These are phyloP conservation scores for Drosophila paracracens DNA, from an alignment of 2,888 invertebrate genomes.

Conservation along the genomic window DNA sequence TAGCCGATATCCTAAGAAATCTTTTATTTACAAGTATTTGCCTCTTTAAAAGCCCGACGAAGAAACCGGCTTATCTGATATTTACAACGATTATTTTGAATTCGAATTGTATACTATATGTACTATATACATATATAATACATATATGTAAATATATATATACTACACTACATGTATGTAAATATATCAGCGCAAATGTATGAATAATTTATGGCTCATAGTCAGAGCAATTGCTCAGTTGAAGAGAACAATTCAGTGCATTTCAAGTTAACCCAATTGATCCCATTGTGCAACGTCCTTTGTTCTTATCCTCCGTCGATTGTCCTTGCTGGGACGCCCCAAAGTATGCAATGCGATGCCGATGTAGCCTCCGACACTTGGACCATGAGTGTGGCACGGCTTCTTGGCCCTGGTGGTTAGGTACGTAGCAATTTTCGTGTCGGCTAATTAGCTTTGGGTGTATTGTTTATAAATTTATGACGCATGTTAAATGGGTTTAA, in stretches of 20 bases:
- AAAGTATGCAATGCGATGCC: slow-evolving; percentile 57
- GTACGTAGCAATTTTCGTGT: slow-evolving; percentile 76
- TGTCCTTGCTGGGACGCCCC: slow-evolving; percentile 16
- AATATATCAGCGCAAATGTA: background rate
- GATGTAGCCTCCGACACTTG: slow-evolving; percentile 39
- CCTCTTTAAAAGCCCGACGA: background rate
- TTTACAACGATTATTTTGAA: background rate
- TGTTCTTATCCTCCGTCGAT: slow-evolving; percentile 23
- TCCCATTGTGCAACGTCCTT: slow-evolving; percentile 34
- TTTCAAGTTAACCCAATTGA: background rate
- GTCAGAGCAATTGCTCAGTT: background rate
- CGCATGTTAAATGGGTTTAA: slow-evolving; percentile 81
- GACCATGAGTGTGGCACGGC: slow-evolving; percentile 40
- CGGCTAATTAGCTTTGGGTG: slow-evolving; percentile 81
- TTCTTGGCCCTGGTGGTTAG: slow-evolving; percentile 34
- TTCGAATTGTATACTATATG: background rate
- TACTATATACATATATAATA: too few relatives aligned
- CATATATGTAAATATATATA: too few relatives aligned
- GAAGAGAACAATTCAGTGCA: background rate
- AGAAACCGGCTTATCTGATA: background rate
- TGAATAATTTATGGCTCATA: background rate
- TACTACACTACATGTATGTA: background rate
- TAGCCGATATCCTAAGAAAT: background rate
- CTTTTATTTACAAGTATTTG: background rate
- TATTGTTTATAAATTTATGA: slow-evolving; percentile 82